phyloP scores from a whole-genome alignment of 2,797 vertebrate genomes.

The Borostomias antarcticus region DNA sequence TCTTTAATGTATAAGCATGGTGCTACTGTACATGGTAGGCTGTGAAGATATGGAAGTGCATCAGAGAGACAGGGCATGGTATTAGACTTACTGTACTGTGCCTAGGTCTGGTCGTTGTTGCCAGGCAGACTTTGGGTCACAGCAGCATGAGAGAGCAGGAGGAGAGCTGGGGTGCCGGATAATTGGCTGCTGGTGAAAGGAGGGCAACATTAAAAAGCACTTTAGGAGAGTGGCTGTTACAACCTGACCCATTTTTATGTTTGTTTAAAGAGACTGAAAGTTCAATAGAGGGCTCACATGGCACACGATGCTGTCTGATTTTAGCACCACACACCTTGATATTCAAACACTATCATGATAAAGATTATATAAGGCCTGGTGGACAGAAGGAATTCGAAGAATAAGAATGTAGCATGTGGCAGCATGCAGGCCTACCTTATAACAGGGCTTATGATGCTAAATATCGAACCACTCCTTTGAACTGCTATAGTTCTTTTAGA shows the following conservation, averaged over 20 bases:
- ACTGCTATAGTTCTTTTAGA: no score
- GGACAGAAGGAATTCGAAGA: neutral
- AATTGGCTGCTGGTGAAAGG: constrained; percentile 1
- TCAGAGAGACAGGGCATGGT: neutral
- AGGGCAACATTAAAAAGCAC: constrained; percentile 31
- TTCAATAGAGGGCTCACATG: constrained; percentile 32
- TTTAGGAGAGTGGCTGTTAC: constrained; percentile 26
- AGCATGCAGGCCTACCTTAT: constrained; percentile 2
- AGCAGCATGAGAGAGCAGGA: neutral
- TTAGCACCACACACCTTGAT: constrained; percentile 9
- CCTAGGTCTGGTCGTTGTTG: constrained; percentile 16
- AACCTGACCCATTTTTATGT: constrained; percentile 24
- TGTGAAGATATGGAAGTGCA: neutral
- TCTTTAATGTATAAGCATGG: neutral
- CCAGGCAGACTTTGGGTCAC: neutral
- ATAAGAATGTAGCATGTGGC: neutral
- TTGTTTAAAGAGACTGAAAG: constrained; percentile 40
- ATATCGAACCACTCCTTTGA: no score
- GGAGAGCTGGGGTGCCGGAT: constrained; percentile 1
- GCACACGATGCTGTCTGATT: constrained; percentile 3
- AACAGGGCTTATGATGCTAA: no score
- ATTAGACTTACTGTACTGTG: neutral
- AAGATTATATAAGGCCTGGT: constrained; percentile 36
- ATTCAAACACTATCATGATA: constrained; percentile 32
- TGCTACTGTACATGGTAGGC: neutral